Percentiles rank a stretch among this genome's conserved stretches.
Conservation (phyloP, 2,888 invertebrate species). For the Pimpla rufipes region DNA sequence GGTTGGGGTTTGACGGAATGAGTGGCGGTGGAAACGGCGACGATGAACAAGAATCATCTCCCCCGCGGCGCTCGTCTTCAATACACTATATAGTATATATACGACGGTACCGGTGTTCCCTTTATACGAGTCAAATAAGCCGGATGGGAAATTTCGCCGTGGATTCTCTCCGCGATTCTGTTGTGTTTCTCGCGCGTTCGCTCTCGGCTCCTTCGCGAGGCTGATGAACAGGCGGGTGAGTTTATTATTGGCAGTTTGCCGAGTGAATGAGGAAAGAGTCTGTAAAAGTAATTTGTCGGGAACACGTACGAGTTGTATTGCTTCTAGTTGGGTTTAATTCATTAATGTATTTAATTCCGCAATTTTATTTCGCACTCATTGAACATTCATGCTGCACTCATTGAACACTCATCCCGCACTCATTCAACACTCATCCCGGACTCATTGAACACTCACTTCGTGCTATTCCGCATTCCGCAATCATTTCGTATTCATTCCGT, state of each 20-base stretch:
- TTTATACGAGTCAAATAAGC: conserved; percentile 43
- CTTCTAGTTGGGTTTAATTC: no score
- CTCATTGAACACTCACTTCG: no score
- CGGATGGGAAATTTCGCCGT: conserved; percentile 28
- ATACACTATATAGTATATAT: conserved; percentile 8
- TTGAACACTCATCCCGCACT: no score
- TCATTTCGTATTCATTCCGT: no score
- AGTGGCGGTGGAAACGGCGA: conserved; percentile 45
- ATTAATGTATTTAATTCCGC: no score
- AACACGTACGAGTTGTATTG: no score
- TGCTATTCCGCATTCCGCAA: no score
- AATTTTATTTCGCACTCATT: no score
- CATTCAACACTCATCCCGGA: no score
- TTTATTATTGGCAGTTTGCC: not conserved
- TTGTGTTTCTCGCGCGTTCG: conserved; percentile 13
- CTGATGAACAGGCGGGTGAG: not conserved
- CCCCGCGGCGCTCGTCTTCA: conserved; percentile 28
- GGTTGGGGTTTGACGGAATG: conserved; percentile 13
- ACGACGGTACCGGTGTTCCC: not conserved
- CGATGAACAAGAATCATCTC: conserved; percentile 47
- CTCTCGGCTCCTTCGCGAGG: no score
- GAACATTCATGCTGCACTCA: no score
- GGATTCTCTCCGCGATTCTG: conserved; percentile 22
- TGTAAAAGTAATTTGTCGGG: no score
- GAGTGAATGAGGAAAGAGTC: not conserved